Evolutionary conservation across 1,140 invertebrate species (phyloP), one percentile per base, ranked within the genome.

Genomic region (Apis florea): DNA sequence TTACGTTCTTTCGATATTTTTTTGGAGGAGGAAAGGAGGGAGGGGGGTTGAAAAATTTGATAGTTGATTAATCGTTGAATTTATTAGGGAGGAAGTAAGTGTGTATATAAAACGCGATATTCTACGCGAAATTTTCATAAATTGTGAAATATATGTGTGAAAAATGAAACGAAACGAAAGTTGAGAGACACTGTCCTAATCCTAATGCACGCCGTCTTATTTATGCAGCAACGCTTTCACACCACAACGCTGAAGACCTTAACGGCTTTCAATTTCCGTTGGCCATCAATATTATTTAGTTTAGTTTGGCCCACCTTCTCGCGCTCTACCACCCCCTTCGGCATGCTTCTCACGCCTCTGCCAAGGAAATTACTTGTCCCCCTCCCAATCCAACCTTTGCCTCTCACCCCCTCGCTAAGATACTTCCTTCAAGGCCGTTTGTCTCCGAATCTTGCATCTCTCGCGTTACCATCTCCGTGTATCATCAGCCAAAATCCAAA

Each of bases 281-380:
- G 90, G 90, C 93, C 93, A 93, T 94, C 93, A 94, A 94, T 94
- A 94, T 93, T 93, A 94, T 93, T 94, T 93, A 93, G 93, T 93
- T 94, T 93, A 93, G 92, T 92, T 93, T 90, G 89, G 89, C 90
- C 92, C 90, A 87, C 86, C 90, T 86, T 88, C 83, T 85, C 88
- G 86, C 83, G 79, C 67, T 71, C 83, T 85, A 79, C 84, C 80
- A 79, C 70, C 75, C 67, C 83, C 83, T 83, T 87, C 79, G 77
- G 83, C 79, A 88, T 88, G 90, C 92, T 91, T 74, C 92, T 93
- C 93, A 94, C 92, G 93, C 92, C 89, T 91, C 88, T 71, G 86
- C 89, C 90, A 86, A 94, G 93, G 93, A 94, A 94, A 93, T 94
- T 93, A 94, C 93, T 93, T 93, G 91, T 91, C 91, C 91, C 91